Percentiles rank a stretch among this genome's conserved stretches.
Evolutionary conservation across 2,113 vertebrate species (phyloP).

Genomic region (Hippocampus comes): DNA sequence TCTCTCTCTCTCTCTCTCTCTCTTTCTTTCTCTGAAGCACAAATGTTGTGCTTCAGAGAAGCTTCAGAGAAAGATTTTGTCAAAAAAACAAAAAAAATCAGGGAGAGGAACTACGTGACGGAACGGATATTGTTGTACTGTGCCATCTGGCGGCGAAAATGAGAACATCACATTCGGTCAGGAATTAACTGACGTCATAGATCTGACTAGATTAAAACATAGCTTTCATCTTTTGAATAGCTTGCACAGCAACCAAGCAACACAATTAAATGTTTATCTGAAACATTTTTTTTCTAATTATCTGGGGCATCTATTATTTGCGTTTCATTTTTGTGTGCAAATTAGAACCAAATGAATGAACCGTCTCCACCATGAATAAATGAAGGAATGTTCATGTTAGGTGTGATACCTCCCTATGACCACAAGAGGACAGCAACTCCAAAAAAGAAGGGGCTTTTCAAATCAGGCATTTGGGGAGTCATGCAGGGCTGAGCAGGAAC

Average conservation of each 20-base stretch:
- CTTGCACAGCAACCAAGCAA: no score
- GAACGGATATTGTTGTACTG: not conserved
- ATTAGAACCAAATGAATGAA: not conserved
- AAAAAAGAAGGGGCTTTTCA: not conserved
- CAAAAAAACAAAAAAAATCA: no score
- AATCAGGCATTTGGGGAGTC: not conserved
- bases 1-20: no score
- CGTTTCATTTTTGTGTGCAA: not conserved
- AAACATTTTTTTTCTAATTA: not conserved
- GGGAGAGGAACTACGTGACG: no score
- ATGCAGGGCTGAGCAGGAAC: not conserved
- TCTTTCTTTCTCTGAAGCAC: no score
- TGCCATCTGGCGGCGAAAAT: conserved; percentile 47
- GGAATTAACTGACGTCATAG: not conserved
- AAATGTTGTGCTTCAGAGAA: no score
- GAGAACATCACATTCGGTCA: not conserved
- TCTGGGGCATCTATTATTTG: not conserved
- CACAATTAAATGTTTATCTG: no score
- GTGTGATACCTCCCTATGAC: conserved; percentile 1
- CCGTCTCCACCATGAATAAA: no score
- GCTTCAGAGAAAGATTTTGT: no score
- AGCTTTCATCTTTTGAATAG: no score
- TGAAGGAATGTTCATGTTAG: no score
- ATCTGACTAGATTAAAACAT: no score
- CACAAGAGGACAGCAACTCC: conserved; percentile 50